These are phyloP conservation scores for Gymnogyps californianus DNA, from an alignment of 2,113 vertebrate genomes.

Conservation along the genomic window DNA sequence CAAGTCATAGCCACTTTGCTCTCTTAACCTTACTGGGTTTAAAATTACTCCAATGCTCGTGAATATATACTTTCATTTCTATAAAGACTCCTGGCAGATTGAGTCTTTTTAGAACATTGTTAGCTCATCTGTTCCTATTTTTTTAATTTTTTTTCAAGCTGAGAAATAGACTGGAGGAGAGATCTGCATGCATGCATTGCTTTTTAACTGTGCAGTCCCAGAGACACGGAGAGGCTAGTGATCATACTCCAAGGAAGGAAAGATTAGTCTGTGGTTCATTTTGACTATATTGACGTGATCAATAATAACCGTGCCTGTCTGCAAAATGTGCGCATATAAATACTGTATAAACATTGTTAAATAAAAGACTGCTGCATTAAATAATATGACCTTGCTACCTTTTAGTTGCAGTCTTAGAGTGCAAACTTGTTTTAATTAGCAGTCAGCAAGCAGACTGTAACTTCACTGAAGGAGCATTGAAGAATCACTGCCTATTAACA, in stretches of 20 bases:
- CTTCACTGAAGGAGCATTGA: conserved; percentile 85
- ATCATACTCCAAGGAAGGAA: conserved; percentile 4
- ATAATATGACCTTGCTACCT: conserved; percentile 81
- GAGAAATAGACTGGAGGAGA: background rate
- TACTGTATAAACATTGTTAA: conserved; percentile 61
- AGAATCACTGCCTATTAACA: conserved; percentile 88
- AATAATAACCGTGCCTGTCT: conserved; percentile 28
- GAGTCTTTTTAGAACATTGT: background rate
- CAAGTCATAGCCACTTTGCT: background rate
- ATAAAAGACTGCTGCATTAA: conserved; percentile 73
- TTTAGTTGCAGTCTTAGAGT: conserved; percentile 75
- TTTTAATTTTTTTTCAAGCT: background rate
- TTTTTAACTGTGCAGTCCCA: conserved; percentile 11
- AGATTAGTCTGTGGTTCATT: conserved; percentile 17
- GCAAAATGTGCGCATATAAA: conserved; percentile 46
- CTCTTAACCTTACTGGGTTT: background rate
- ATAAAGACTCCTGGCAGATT: background rate
- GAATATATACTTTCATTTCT: background rate
- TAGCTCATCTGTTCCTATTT: background rate
- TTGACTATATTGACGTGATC: conserved; percentile 39
- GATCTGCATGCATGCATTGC: background rate
- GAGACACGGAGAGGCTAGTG: background rate
- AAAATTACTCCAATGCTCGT: background rate
- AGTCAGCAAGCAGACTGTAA: conserved; percentile 86
- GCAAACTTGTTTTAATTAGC: conserved; percentile 87